Evolutionary conservation across 2,113 vertebrate species (phyloP).

Genomic region (Speoplatyrhinus poulsoni): DNA sequence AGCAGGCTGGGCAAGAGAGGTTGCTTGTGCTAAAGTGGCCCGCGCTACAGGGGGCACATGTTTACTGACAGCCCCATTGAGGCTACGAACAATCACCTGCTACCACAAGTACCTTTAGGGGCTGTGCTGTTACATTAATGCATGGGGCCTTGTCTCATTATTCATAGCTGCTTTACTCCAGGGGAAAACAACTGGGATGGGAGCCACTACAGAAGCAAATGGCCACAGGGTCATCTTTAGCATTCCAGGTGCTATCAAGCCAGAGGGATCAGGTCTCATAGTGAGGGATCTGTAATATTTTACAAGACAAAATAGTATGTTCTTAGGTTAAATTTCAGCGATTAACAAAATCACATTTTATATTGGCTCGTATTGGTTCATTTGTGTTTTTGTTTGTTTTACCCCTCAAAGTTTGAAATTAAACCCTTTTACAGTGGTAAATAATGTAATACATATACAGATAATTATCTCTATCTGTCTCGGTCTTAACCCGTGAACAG

Average conservation of each 20-base stretch:
- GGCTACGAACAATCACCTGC: conserved; percentile 71
- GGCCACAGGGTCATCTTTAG: conserved; percentile 66
- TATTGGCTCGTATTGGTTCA: no score
- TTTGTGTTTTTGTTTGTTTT: neutral
- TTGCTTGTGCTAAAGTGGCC: conserved; percentile 57
- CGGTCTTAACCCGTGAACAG: conserved; percentile 34
- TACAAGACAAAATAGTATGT: conserved; percentile 40
- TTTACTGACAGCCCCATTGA: conserved; percentile 74
- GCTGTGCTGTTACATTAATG: conserved; percentile 72
- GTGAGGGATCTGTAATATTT: conserved; percentile 31
- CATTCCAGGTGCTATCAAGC: conserved; percentile 66
- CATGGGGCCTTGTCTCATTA: conserved; percentile 72
- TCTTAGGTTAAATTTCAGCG: conserved; percentile 45
- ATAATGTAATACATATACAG: conserved; percentile 60
- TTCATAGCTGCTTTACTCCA: conserved; percentile 69
- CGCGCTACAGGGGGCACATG: conserved; percentile 68
- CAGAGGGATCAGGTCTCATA: conserved; percentile 55
- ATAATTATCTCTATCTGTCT: conserved; percentile 61
- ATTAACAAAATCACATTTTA: neutral
- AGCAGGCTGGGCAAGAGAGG: conserved; percentile 43
- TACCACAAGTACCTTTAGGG: conserved; percentile 63
- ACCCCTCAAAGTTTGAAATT: conserved; percentile 29
- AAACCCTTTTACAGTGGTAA: conserved; percentile 34
- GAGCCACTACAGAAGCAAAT: conserved; percentile 58
- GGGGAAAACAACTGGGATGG: conserved; percentile 58